phyloP scores from a whole-genome alignment of 2,888 invertebrate species.

The Ametastegia equiseti region DNA sequence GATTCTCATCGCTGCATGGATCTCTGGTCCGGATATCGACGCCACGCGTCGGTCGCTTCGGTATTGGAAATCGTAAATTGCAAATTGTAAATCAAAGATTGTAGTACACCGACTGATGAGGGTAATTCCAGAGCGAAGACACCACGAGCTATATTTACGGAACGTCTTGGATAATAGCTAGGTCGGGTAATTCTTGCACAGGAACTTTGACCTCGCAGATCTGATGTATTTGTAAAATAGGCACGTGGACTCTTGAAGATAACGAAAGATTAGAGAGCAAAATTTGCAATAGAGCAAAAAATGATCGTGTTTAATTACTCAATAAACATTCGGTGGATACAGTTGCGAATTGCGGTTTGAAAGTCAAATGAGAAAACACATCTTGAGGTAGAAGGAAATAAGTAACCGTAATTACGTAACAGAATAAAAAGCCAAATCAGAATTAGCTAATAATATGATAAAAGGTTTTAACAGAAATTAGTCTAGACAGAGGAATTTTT shows the following conservation, averaged over 20 bases:
- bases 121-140: neutral
- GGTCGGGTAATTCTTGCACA: neutral
- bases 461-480: too few relatives aligned
- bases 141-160: neutral
- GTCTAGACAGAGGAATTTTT: too few relatives aligned
- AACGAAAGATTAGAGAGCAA: neutral
- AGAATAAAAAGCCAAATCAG: too few relatives aligned
- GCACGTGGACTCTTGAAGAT: too few relatives aligned
- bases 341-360: too few relatives aligned
- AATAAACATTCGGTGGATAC: too few relatives aligned
- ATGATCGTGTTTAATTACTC: neutral
- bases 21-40: neutral
- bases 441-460: too few relatives aligned
- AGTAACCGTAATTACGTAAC: too few relatives aligned
- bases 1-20: neutral
- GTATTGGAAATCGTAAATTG: slow-evolving; percentile 22
- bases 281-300: neutral
- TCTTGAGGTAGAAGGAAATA: too few relatives aligned
- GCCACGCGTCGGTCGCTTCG: neutral
- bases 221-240: too few relatives aligned
- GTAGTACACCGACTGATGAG: neutral
- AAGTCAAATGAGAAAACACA: too few relatives aligned
- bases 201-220: neutral
- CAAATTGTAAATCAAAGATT: neutral
- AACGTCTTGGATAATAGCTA: slow-evolving; percentile 23